These are phyloP conservation scores for Gorsachius goisagi DNA, from an alignment of 2,113 vertebrate genomes.

Conservation along the genomic window DNA sequence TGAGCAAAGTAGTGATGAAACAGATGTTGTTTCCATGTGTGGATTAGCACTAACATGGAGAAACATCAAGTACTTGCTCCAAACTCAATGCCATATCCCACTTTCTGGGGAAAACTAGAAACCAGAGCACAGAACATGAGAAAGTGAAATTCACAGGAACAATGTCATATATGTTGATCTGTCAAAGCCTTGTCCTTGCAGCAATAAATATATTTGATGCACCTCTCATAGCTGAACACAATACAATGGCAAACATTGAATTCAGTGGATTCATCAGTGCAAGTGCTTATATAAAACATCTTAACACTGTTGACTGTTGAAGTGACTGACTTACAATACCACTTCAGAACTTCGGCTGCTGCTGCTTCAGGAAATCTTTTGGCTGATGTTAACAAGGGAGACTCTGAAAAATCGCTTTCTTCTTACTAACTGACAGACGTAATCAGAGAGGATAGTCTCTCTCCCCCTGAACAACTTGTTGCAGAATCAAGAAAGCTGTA, in stretches of 20 bases:
- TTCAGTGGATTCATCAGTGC: neutral
- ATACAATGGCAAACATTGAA: neutral
- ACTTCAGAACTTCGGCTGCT: neutral
- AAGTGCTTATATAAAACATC: neutral
- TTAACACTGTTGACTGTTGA: neutral
- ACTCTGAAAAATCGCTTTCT: neutral
- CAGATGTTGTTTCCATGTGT: neutral
- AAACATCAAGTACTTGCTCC: neutral
- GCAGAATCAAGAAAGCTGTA: neutral
- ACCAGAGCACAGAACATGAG: neutral
- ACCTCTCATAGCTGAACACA: neutral
- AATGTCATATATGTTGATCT: neutral
- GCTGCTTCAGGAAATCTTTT: neutral
- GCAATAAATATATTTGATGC: neutral
- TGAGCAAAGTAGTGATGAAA: neutral
- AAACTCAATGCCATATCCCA: neutral
- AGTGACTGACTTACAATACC: neutral
- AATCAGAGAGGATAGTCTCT: constrained; percentile 22
- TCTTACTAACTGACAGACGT: constrained; percentile 11
- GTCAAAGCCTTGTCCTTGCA: neutral
- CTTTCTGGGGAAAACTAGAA: neutral
- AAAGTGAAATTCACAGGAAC: neutral
- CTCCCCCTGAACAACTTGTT: neutral
- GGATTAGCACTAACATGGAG: neutral
- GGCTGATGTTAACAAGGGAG: neutral